phyloP scores from a whole-genome alignment of 2,113 vertebrate species.

The Oryzias javanicus region DNA sequence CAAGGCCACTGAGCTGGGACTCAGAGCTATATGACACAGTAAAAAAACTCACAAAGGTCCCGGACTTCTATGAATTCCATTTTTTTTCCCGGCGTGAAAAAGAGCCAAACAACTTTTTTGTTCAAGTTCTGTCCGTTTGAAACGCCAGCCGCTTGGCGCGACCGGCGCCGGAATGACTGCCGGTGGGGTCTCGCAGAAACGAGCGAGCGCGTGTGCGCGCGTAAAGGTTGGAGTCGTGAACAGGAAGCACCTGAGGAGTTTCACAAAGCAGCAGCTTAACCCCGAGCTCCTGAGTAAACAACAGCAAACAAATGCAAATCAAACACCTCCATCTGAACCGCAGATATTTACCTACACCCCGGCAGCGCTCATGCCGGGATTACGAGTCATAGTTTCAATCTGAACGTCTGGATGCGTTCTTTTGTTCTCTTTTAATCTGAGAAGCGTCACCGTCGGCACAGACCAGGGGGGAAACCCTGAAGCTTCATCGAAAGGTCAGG shows the following conservation, averaged over 20 bases:
- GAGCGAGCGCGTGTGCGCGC: background rate
- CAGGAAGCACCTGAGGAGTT: conserved; percentile 61
- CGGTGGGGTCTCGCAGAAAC: too few species aligned
- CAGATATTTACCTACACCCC: conserved; percentile 15
- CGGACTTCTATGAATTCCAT: too few species aligned
- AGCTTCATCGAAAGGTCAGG: conserved; percentile 70
- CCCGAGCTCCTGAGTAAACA: conserved; percentile 26
- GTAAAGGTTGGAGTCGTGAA: conserved; percentile 24
- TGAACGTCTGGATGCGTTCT: conserved; percentile 26
- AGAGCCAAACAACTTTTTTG: too few species aligned
- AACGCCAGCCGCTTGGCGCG: too few species aligned
- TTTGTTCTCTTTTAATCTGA: conserved; percentile 13
- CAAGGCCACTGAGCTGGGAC: too few species aligned
- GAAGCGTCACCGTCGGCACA: conserved; percentile 32
- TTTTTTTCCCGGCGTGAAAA: too few species aligned
- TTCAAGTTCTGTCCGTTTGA: too few species aligned
- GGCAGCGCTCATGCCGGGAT: conserved; percentile 7
- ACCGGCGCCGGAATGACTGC: too few species aligned
- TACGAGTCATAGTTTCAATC: conserved; percentile 2
- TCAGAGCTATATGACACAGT: too few species aligned
- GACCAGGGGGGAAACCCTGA: conserved; percentile 63
- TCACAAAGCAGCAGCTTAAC: conserved; percentile 34
- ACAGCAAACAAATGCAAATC: conserved; percentile 36
- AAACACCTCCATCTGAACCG: conserved; percentile 4
- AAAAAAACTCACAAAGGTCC: too few species aligned